Base-by-base conservation (phyloP, 2,888 invertebrate species). In the Eueremaeus valkanovi region DNA sequence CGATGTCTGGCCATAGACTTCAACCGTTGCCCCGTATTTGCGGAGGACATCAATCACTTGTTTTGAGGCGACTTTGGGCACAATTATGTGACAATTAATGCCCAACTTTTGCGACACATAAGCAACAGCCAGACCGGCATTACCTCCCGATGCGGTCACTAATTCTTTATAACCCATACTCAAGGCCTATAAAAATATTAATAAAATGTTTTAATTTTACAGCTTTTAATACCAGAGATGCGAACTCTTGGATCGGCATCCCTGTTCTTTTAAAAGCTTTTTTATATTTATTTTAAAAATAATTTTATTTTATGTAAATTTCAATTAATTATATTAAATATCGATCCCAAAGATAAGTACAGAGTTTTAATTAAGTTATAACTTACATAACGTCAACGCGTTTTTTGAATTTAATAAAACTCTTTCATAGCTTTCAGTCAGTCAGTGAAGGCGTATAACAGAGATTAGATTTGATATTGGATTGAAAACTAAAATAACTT, bases 91-190 rank as follows among this genome's bases (percentile, higher is more conserved):
- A 73, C 83, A 82, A 3, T 83, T 83, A 8, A 85, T 73, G 2
- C 81, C 80, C 9, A 86, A 79, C 61, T 82, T 80, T 29, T 80
- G 78, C 0, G 85, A 84, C 0, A 84, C 80, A 78, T 84, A 84
- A 0, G 86, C 85, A n/a, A 85, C 82, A 6, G 86, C 85, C 75
- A 86, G 77, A 0, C 86, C 86, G 18, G 86, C 86, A 80, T 86
- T 86, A 0, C 86, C 86, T 13, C 86, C 85, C 8, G 85, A 85
- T 5, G 85, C 84, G 76, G 83, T 82, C 27, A 85, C 83, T n/a
- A 86, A 51, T 9, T 76, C 74, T 16, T 55, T 61, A 31, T 66
- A 76, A 11, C 77, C 77, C 2, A 68, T n/a, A 45, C 51, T 27
- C n/a, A 58, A 16, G 21, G 76, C 76, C 76, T 76, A 6, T 0